Conservation (phyloP, 2,797 vertebrate genomes). For the Coilia nasus region DNA sequence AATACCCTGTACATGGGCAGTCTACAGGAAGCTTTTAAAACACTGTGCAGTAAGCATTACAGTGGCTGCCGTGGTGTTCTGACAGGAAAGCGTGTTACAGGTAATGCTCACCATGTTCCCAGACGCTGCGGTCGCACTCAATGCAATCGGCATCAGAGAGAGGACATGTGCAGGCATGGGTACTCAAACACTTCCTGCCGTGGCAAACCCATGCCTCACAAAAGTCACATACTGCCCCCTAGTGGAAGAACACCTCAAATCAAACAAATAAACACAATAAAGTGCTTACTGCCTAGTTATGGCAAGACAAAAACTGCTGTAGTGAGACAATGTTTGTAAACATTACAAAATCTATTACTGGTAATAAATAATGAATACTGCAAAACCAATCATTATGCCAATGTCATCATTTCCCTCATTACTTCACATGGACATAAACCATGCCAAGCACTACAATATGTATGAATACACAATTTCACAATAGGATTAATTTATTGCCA, state of each 20-base stretch:
- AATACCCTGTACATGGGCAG: no score
- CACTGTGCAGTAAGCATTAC: no score
- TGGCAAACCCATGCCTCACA: conserved; percentile 99
- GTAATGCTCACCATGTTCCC: conserved; percentile 88
- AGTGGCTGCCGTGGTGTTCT: no score
- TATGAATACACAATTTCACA: background rate
- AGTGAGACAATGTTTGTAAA: background rate
- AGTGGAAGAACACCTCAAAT: conserved; percentile 25
- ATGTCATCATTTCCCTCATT: background rate
- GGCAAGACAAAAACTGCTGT: background rate
- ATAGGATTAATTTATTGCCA: no score
- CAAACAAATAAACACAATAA: background rate
- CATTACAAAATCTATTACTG: background rate
- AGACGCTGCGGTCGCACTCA: conserved; percentile 92
- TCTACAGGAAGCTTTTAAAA: no score
- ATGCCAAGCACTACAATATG: no score
- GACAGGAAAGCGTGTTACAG: background rate
- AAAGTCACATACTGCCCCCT: conserved; percentile 97
- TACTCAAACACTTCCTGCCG: conserved; percentile 92
- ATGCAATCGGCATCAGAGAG: conserved; percentile 91
- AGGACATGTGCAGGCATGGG: conserved; percentile 90
- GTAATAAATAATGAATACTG: background rate
- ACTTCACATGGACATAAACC: background rate
- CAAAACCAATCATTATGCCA: background rate
- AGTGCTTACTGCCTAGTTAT: background rate